These are phyloP conservation scores for Sebastes hubbsi DNA, from an alignment of 2,797 vertebrate species.

Conservation along the genomic window DNA sequence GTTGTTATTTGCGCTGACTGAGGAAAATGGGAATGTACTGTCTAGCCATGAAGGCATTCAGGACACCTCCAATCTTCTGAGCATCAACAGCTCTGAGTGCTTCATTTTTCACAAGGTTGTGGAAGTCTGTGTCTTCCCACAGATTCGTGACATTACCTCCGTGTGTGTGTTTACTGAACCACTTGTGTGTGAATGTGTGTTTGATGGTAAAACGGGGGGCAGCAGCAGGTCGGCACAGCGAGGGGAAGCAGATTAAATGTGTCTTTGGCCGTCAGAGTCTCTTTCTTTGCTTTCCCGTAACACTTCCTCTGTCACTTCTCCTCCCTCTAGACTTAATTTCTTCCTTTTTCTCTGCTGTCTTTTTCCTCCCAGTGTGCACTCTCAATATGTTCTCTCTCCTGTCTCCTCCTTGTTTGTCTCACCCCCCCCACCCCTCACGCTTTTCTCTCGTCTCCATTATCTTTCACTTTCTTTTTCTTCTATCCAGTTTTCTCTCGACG, in stretches of 20 bases:
- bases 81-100: neutral
- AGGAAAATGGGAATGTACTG: neutral
- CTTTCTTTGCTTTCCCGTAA: constrained; percentile 3
- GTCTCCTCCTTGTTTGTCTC: constrained; percentile 9
- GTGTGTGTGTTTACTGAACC: constrained; percentile 9
- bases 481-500: constrained; percentile 4
- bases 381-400: neutral
- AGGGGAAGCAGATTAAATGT: constrained; percentile 37
- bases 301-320: constrained; percentile 9
- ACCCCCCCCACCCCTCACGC: neutral
- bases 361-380: neutral
- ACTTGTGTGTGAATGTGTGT: neutral
- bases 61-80: neutral
- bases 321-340: neutral
- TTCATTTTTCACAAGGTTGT: neutral
- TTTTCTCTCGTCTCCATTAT: neutral
- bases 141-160: constrained; percentile 11
- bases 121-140: constrained; percentile 1
- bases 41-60: neutral
- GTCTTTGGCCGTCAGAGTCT: constrained; percentile 1
- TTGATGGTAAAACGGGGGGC: constrained; percentile 24
- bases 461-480: constrained; percentile 20
- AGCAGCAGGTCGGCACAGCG: constrained; percentile 29
- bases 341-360: neutral
- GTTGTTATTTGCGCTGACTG: neutral